Conservation (phyloP, 2,113 vertebrate genomes). For the Ivindomyrus marchei region DNA sequence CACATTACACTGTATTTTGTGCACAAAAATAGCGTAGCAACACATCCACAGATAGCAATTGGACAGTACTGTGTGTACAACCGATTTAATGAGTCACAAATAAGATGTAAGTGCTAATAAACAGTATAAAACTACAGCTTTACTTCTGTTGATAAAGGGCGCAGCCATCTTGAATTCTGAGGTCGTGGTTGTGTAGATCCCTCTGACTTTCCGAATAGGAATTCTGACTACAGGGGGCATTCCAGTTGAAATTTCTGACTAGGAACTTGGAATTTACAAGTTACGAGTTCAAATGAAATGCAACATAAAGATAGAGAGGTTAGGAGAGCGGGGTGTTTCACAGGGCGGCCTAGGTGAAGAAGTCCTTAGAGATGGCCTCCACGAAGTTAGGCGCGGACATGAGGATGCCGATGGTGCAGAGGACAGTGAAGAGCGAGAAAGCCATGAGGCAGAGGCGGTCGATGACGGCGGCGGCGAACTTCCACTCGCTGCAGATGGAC, state of each 20-base stretch:
- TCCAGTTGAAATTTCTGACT: neutral
- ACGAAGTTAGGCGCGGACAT: conserved; percentile 96
- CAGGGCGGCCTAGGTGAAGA: conserved; percentile 56
- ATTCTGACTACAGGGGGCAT: neutral
- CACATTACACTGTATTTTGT: neutral
- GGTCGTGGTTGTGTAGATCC: neutral
- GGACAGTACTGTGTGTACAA: neutral
- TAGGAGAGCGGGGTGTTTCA: neutral
- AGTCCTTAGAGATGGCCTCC: conserved; percentile 94
- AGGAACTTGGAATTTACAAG: neutral
- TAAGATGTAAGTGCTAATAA: neutral
- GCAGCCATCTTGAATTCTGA: neutral
- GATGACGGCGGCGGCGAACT: conserved; percentile 90
- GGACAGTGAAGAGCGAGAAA: conserved; percentile 92
- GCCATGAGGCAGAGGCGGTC: conserved; percentile 92
- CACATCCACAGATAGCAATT: neutral
- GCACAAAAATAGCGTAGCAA: neutral
- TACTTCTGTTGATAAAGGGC: neutral
- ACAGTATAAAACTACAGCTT: neutral
- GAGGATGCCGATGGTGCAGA: conserved; percentile 93
- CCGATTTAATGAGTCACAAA: neutral
- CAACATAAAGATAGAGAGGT: neutral
- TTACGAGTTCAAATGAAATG: neutral
- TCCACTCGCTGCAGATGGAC: conserved; percentile 85
- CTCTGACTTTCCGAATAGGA: neutral